Evolutionary conservation across 2,888 invertebrate genomes (phyloP).

Genomic region (Tolmerus cingulatus): DNA sequence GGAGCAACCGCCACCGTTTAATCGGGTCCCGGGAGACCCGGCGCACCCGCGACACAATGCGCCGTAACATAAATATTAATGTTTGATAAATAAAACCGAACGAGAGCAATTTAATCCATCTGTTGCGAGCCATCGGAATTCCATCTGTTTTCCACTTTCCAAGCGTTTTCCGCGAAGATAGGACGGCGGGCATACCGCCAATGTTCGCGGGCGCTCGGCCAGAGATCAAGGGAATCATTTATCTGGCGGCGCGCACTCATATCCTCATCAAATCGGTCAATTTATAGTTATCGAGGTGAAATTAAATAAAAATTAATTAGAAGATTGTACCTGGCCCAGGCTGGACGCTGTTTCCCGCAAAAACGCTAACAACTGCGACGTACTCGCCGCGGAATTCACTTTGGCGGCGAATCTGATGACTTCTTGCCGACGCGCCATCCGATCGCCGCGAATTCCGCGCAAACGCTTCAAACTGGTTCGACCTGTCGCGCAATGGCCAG

Average conservation of each 20-base stretch:
- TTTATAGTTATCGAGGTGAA: conserved; percentile 40
- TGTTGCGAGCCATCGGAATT: conserved; percentile 12
- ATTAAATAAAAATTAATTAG: conserved; percentile 43
- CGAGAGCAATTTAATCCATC: conserved; percentile 9
- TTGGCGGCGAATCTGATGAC: conserved; percentile 18
- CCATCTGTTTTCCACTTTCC: conserved; percentile 34
- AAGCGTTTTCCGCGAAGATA: neutral
- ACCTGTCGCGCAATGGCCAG: conserved; percentile 15
- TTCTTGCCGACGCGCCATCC: neutral
- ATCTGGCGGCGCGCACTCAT: conserved; percentile 23
- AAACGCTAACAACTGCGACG: conserved; percentile 13
- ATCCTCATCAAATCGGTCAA: conserved; percentile 41
- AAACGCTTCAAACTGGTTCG: conserved; percentile 34
- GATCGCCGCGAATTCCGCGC: conserved; percentile 13
- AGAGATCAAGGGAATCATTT: conserved; percentile 19
- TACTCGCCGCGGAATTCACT: conserved; percentile 24
- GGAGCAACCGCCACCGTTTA: conserved; percentile 1
- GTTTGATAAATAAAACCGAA: conserved; percentile 32
- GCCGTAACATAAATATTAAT: conserved; percentile 34
- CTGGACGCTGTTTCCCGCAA: neutral
- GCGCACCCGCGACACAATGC: conserved; percentile 30
- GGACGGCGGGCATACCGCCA: neutral
- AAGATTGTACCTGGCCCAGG: conserved; percentile 36
- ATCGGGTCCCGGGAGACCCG: neutral
- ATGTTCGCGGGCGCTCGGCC: neutral